Conservation (phyloP, 1,140 invertebrate genomes). For the Lordiphosa collinella region DNA sequence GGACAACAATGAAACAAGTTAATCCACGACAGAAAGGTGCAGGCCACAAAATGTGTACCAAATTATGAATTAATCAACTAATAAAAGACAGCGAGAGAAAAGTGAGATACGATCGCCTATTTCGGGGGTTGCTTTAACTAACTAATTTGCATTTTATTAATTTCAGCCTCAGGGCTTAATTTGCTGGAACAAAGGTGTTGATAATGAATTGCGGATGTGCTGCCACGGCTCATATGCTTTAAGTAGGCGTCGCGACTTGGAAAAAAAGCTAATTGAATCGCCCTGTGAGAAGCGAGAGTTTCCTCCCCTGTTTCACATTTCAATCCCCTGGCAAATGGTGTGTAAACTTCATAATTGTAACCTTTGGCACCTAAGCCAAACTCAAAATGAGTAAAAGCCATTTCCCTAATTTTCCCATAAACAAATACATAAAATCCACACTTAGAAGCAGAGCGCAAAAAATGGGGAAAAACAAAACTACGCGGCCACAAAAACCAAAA, state of each 20-base stretch:
- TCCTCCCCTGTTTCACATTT: slow-evolving; percentile 13
- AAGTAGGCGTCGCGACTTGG: not conserved
- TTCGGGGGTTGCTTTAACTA: slow-evolving; percentile 33
- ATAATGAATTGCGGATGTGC: slow-evolving; percentile 63
- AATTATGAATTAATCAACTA: slow-evolving; percentile 73
- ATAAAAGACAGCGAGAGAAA: slow-evolving; percentile 35
- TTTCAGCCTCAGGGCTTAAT: slow-evolving; percentile 60
- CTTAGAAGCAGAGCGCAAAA: slow-evolving; percentile 53
- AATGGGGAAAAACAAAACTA: slow-evolving; percentile 23
- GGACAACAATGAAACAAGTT: slow-evolving; percentile 62
- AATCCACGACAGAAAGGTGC: slow-evolving; percentile 56
- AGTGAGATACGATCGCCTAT: slow-evolving; percentile 48
- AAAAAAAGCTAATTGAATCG: slow-evolving; percentile 45
- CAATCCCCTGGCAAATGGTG: slow-evolving; percentile 61
- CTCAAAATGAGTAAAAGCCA: slow-evolving; percentile 60
- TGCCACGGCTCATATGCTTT: slow-evolving; percentile 11
- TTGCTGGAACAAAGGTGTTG: slow-evolving; percentile 77
- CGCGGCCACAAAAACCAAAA: slow-evolving; percentile 1
- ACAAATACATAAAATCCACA: slow-evolving; percentile 79
- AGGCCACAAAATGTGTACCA: not conserved
- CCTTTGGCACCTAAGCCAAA: slow-evolving; percentile 62
- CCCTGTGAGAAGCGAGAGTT: slow-evolving; percentile 1
- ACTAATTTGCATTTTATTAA: slow-evolving; percentile 70
- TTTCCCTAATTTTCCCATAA: slow-evolving; percentile 79
- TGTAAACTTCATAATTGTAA: slow-evolving; percentile 78